Base-by-base conservation (phyloP, 2,113 vertebrate species). In the Ictidomys tridecemlineatus region DNA sequence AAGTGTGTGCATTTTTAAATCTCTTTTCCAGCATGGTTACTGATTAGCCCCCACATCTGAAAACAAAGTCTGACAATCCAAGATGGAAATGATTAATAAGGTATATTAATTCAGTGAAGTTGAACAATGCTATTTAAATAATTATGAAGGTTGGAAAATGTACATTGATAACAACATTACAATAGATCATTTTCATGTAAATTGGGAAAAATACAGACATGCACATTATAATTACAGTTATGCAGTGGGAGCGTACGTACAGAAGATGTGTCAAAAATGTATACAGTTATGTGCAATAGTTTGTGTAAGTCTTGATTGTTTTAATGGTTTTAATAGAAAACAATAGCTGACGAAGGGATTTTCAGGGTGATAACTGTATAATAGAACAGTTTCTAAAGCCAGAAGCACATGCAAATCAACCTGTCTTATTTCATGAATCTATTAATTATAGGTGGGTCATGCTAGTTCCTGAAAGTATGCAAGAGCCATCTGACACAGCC, bases 391-490 rank as follows among this genome's bases (percentile, higher is more conserved):
- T 88, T 94, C 73, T 91, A 53, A 92, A 93, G 67, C 69, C 56
- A 77, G 89, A 84, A 74, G 34, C 37, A n/a, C 91, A 24, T 56
- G 70, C 78, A 97, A 96, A 89, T 79, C 89, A 90, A 63, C 53
- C 70, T 93, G 89, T 95, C 95, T 85, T 88, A 77, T 37, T 89
- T 85, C 94, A 88, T 96, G 83, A 97, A 92, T 84, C 88, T 90
- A 56, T 61, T 93, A 94, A 97, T 95, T 95, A 74, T 34, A 92
- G 45, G 34, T 6, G 0, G 45, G 53, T 89, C 73, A 87, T 82
- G 8, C 56, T 84, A 24, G 39, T 85, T 94, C 96, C 91, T 85
- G n/a, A 94, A 93, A 80, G 63, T 74, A 42, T 51, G 2, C 22
- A 42, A 30, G 61, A 91, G 34, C 65, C 88, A 63, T 63, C 51